phyloP scores from a whole-genome alignment of 1,140 invertebrate genomes.

The Drosophila bocki region DNA sequence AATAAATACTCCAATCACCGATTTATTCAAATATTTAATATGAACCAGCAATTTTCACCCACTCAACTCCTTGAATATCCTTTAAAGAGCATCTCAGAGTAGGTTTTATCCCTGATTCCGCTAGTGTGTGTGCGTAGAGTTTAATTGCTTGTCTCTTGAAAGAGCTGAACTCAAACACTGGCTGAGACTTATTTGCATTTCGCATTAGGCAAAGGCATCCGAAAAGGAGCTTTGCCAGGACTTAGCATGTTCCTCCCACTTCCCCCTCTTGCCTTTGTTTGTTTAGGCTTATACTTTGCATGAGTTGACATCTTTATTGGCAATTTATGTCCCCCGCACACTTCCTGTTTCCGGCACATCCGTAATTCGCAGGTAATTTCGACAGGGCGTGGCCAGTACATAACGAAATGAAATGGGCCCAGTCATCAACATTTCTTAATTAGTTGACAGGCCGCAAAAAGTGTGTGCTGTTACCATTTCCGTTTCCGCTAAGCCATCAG shows the following conservation, averaged over 20 bases:
- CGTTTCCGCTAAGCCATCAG: constrained; percentile 9
- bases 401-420: constrained; percentile 37
- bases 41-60: background rate
- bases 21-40: background rate
- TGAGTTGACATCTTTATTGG: constrained; percentile 76
- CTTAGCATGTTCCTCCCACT: constrained; percentile 40
- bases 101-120: background rate
- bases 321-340: constrained; percentile 54
- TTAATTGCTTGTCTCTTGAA: constrained; percentile 64
- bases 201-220: constrained; percentile 60
- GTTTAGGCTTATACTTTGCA: constrained; percentile 59
- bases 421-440: constrained; percentile 69
- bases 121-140: constrained; percentile 14
- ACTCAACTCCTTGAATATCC: too few relatives aligned
- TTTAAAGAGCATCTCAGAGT: constrained; percentile 25
- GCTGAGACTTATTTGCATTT: constrained; percentile 60
- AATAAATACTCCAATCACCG: too few relatives aligned
- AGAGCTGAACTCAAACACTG: constrained; percentile 25
- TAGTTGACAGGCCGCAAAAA: constrained; percentile 54
- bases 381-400: constrained; percentile 33
- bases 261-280: constrained; percentile 22
- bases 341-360: constrained; percentile 1
- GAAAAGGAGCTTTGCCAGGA: constrained; percentile 57
- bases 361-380: constrained; percentile 52
- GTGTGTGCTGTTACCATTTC: constrained; percentile 1